Evolutionary conservation across 2,113 vertebrate genomes (phyloP).

Genomic region (Rhagologus leucostigma): DNA sequence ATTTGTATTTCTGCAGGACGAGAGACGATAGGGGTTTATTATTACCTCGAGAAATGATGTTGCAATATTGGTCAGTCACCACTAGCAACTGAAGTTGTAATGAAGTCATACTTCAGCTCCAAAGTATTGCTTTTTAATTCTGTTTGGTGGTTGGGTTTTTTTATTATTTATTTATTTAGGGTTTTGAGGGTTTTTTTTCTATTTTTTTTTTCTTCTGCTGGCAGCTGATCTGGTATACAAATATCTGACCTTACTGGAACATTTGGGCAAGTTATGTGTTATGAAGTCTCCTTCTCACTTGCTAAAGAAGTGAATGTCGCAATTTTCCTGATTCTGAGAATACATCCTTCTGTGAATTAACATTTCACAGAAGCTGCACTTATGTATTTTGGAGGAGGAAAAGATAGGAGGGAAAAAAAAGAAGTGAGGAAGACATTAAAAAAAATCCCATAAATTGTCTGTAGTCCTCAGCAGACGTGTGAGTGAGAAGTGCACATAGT

Average conservation of each 20-base stretch:
- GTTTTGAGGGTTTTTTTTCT: not conserved
- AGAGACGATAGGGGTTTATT: not conserved
- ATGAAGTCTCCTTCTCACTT: not conserved
- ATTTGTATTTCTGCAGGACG: not conserved
- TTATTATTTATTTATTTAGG: not conserved
- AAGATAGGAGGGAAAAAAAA: not conserved
- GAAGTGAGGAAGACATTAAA: not conserved
- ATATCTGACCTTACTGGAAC: slow-evolving; percentile 46
- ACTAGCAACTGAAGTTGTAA: slow-evolving; percentile 10
- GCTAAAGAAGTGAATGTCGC: slow-evolving; percentile 14
- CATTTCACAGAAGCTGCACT: slow-evolving; percentile 52
- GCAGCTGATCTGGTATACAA: not conserved
- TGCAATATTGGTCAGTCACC: slow-evolving; percentile 37
- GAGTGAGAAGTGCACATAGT: not conserved
- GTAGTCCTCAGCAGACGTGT: not conserved
- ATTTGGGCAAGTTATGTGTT: not conserved
- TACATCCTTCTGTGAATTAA: slow-evolving; percentile 36
- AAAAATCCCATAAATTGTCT: not conserved
- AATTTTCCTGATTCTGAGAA: slow-evolving; percentile 41
- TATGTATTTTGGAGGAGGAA: slow-evolving; percentile 15
- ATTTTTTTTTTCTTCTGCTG: not conserved
- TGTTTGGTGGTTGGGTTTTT: not conserved
- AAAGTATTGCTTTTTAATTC: not conserved
- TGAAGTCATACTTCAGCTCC: not conserved
- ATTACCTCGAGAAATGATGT: not conserved